Evolutionary conservation across 2,797 vertebrate genomes (phyloP), one percentile per base, ranked within the genome.

Genomic region (Champsocephalus gunnari): DNA sequence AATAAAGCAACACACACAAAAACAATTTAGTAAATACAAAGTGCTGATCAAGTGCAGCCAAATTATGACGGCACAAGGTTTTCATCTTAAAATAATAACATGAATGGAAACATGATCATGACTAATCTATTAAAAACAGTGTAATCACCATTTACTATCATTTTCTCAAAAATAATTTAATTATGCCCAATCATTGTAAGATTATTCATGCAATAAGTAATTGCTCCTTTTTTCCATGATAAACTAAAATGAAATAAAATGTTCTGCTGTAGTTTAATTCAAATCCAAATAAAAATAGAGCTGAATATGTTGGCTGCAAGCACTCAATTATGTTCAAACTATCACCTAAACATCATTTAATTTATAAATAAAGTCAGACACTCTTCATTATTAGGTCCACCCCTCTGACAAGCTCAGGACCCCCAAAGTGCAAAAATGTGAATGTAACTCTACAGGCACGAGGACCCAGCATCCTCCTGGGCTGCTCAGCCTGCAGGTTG

Each of bases 391-490:
- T 38, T 8, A 38, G 34, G 34, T 38, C 34, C 34, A 38, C 34
- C 7, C 1, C 7, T 38, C 7, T 8, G 7, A 38, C 5, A 7
- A 38, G 5, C 34, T 32, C 16, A 28, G 13, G 28, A 74, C 19
- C 50, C 32, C 19, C 28, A 8, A 57, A 11, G 5, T 19, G 47
- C 28, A 32, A 32, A 5, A 5, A 12, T 44, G 0, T 38, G 74
- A 32, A 38, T 38, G 5, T 38, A 86, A 90, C 24, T 8, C 79
- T 38, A 73, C 83, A 77, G 78, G 87, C 87, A 87, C 77, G 65
- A 55, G 77, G 88, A 92, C 90, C 90, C 87, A 75, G 77, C 61
- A 14, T 53, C 21, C 51, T 71, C 3, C 62, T 49, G 51, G 4
- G 49, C 58, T 66, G 47, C 64, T 65, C 81, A 64, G 73, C 19